Evolutionary conservation across 2,888 invertebrate genomes (phyloP).

Genomic region (Busseola fusca): DNA sequence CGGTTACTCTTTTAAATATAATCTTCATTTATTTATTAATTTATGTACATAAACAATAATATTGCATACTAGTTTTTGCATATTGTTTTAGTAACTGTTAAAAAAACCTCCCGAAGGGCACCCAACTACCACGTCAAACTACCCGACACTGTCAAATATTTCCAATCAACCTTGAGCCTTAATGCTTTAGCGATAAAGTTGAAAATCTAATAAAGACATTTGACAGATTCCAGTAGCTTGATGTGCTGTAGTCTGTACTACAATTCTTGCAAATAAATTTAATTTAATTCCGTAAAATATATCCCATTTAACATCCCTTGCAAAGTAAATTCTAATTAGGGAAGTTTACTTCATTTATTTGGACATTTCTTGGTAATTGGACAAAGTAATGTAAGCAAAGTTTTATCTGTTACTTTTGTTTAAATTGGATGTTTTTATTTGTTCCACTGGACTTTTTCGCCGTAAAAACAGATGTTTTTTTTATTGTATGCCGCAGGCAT

Average conservation of each 20-base stretch:
- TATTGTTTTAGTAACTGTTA: neutral
- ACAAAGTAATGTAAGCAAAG: conserved; percentile 34
- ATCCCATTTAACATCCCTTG: conserved; percentile 38
- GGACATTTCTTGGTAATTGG: conserved; percentile 38
- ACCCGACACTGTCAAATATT: no score
- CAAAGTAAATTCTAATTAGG: conserved; percentile 55
- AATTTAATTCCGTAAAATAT: conserved; percentile 7
- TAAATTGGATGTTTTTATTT: conserved; percentile 44
- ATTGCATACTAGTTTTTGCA: neutral
- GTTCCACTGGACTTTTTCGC: neutral
- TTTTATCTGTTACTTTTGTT: conserved; percentile 43
- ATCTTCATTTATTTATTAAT: no score
- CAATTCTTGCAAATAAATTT: neutral
- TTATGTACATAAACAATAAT: neutral
- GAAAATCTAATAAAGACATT: no score
- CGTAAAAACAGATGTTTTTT: neutral
- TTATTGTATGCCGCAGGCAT: neutral
- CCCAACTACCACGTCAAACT: no score
- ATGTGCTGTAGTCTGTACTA: neutral
- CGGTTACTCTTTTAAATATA: no score
- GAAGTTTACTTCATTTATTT: conserved; percentile 55
- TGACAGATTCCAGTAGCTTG: no score
- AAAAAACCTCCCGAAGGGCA: no score
- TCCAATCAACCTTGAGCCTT: no score
- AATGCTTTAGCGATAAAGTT: no score